Percentiles rank a stretch among this genome's conserved stretches.
Conservation (phyloP, 2,797 vertebrate genomes). For the Spea hammondii region DNA sequence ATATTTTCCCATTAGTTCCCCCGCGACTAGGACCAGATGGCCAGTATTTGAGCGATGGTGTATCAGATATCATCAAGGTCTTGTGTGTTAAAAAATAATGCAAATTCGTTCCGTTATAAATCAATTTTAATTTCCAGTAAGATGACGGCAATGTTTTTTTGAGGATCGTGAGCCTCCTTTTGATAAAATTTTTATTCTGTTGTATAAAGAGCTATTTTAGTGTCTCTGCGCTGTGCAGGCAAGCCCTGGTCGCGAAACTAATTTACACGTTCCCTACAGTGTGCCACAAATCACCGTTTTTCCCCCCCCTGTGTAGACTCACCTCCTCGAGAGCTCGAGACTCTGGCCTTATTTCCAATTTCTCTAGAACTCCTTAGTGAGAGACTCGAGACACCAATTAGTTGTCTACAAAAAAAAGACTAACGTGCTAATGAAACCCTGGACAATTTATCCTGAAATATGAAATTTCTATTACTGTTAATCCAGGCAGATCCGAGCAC, state of each 20-base stretch:
- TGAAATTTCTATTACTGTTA: too few species aligned
- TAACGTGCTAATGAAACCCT: constrained; percentile 1
- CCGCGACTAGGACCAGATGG: too few species aligned
- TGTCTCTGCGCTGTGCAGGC: not conserved
- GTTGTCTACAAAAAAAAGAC: not conserved
- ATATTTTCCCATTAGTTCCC: too few species aligned
- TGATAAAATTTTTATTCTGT: constrained; percentile 1
- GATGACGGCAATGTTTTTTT: not conserved
- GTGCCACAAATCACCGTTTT: too few species aligned
- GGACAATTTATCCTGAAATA: not conserved
- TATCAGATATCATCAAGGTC: too few species aligned
- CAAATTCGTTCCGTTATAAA: too few species aligned
- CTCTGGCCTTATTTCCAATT: constrained; percentile 1
- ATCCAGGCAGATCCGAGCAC: too few species aligned
- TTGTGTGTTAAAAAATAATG: too few species aligned
- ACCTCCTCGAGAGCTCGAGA: not conserved
- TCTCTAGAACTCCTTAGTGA: constrained; percentile 20
- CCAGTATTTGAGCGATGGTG: too few species aligned
- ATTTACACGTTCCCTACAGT: constrained; percentile 12
- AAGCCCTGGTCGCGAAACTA: not conserved
- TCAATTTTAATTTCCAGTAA: too few species aligned
- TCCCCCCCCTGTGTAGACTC: not conserved
- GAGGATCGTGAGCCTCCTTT: not conserved
- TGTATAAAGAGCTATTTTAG: constrained; percentile 2
- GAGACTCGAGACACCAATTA: constrained; percentile 35